phyloP scores from a whole-genome alignment of 1,140 invertebrate genomes.

The Orussus abietinus region DNA sequence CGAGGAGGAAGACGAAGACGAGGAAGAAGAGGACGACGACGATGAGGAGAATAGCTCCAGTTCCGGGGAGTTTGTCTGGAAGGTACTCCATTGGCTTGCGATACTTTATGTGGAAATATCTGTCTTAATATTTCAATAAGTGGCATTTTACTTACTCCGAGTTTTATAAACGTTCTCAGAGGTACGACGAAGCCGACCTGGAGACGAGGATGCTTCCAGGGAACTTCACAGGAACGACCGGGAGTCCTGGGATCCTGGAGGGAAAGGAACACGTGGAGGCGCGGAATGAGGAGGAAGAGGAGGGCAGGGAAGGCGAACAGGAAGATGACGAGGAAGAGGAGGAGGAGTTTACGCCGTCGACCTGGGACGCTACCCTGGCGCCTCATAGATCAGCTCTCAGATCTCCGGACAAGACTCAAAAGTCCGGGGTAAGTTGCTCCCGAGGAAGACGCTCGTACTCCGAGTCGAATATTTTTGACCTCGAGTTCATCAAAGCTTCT shows the following conservation, averaged over 20 bases:
- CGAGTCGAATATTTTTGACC: too few relatives aligned
- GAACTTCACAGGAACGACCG: too few relatives aligned
- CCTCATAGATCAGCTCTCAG: slow-evolving; percentile 56
- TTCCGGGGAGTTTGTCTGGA: slow-evolving; percentile 75
- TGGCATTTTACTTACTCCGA: too few relatives aligned
- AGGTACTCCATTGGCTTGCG: slow-evolving; percentile 60
- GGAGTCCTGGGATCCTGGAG: slow-evolving; percentile 8
- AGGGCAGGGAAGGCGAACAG: slow-evolving; percentile 33
- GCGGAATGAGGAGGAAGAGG: slow-evolving; percentile 37
- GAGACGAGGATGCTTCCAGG: too few relatives aligned
- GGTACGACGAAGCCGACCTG: too few relatives aligned
- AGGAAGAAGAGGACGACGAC: slow-evolving; percentile 23
- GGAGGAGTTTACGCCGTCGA: slow-evolving; percentile 58
- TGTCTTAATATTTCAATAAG: too few relatives aligned
- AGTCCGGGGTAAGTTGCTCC: slow-evolving; percentile 43
- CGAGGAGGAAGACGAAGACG: slow-evolving; percentile 30
- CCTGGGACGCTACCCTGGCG: slow-evolving; percentile 57
- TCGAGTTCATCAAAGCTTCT: too few relatives aligned
- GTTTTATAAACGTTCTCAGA: too few relatives aligned
- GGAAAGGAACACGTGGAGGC: slow-evolving; percentile 26
- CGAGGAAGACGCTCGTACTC: too few relatives aligned
- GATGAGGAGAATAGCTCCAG: slow-evolving; percentile 56
- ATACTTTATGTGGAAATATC: too few relatives aligned
- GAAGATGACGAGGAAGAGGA: slow-evolving; percentile 43
- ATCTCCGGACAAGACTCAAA: slow-evolving; percentile 52